Percentiles rank a stretch among this genome's conserved stretches.
Evolutionary conservation across 2,797 vertebrate species (phyloP).

Genomic region (Coilia nasus): DNA sequence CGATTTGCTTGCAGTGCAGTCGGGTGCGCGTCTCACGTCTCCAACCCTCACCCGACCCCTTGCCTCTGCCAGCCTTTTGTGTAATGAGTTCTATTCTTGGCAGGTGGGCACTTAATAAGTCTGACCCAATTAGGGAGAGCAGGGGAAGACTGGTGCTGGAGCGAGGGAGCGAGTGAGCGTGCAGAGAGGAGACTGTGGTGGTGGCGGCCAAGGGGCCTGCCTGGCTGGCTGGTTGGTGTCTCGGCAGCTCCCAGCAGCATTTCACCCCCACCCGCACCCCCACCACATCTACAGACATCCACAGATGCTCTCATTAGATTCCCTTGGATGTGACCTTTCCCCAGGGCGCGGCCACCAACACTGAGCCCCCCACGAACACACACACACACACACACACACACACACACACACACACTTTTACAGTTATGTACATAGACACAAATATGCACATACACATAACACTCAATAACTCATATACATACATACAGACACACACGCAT

Average conservation of each 20-base stretch:
- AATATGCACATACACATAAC: too few species aligned
- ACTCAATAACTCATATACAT: neutral
- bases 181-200: neutral
- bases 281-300: constrained; percentile 3
- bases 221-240: constrained; percentile 12
- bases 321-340: constrained; percentile 48
- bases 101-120: constrained; percentile 48
- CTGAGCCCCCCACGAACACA: neutral
- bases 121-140: constrained; percentile 47
- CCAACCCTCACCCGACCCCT: neutral
- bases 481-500: neutral
- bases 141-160: constrained; percentile 30
- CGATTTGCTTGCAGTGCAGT: neutral
- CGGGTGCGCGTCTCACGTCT: neutral
- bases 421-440: neutral
- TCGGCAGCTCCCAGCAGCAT: neutral
- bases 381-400: neutral
- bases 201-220: neutral
- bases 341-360: constrained; percentile 26
- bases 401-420: neutral
- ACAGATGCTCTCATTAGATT: constrained; percentile 28
- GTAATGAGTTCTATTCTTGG: constrained; percentile 51
- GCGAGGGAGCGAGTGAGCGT: neutral
- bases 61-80: constrained; percentile 20
- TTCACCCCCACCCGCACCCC: neutral